Base-by-base conservation (phyloP, 2,113 vertebrate genomes). In the Pyrgilauda ruficollis region DNA sequence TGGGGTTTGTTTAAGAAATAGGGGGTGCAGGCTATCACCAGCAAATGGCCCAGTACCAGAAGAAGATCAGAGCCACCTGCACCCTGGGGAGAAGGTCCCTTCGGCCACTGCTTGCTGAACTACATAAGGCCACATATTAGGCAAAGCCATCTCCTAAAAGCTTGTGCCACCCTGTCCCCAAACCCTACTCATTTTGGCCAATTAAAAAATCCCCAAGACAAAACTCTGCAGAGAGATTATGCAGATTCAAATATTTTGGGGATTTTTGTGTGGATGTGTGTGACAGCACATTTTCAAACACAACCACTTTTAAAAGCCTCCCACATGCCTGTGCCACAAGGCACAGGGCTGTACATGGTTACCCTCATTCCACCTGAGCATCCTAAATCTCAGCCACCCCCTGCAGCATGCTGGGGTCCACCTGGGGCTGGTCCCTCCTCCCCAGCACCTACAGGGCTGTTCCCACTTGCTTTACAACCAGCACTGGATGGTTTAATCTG, bases 201-300 rank as follows among this genome's bases (percentile, higher is more conserved):
- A 52, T 13, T 39, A 62, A 33, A 41, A 20, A 35, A 15, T 9
- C 3, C 6, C 3, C 41, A 44, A 44, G 30, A 61, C 59, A 67
- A 78, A 89, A 81, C 26, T 86, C 39, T 41, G 64, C 79, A 41
- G 44, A 26, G 52, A 44, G 41, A 47, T 90, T 70, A 63, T 30
- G 76, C 68, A 86, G 76, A 93, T 81, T 90, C 79, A 95, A 84
- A 37, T 88, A 89, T 93, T 94, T 92, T 39, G 73, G 64, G 76
- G 89, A 70, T 72, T 95, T 95, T 69, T 95, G 84, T 87, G 93
- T 92, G 93, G 94, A 89, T 89, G 94, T 72, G 39, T 74, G 80
- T 90, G 94, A 93, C 72, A 88, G 93, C 83, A 81, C 86, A 92
- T 94, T 94, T 93, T 87, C 64, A 84, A 95, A 78, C 69, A 80